phyloP scores from a whole-genome alignment of 2,888 invertebrate genomes.

The Ernsta delagoae region DNA sequence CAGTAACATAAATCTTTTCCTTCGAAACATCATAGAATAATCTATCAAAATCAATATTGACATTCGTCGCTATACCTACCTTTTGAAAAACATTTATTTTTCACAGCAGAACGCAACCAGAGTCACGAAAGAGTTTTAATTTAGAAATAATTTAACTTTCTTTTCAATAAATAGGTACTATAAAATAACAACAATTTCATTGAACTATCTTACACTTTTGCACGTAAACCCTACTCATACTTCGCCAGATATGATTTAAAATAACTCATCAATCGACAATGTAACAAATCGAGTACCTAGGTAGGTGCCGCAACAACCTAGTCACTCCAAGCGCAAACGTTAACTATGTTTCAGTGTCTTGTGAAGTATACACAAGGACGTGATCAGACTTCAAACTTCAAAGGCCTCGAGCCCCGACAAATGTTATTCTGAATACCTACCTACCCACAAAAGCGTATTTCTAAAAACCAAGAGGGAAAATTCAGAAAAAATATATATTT shows the following conservation, averaged over 20 bases:
- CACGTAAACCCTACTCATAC: too few species aligned
- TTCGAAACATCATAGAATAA: too few species aligned
- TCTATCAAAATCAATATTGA: too few species aligned
- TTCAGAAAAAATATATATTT: conserved; percentile 49
- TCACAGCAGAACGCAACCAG: too few species aligned
- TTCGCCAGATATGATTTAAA: neutral
- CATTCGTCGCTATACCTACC: too few species aligned
- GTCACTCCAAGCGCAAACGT: conserved; percentile 15
- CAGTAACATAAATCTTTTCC: too few species aligned
- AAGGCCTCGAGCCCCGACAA: conserved; percentile 26
- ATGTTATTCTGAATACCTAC: conserved; percentile 35
- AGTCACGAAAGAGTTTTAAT: too few species aligned
- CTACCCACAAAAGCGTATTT: conserved; percentile 47
- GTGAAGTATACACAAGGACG: conserved; percentile 30
- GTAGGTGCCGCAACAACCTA: conserved; percentile 1
- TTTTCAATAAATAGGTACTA: too few species aligned
- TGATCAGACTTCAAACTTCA: conserved; percentile 31
- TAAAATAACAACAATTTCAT: too few species aligned
- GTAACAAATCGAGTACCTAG: neutral
- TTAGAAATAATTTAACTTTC: too few species aligned
- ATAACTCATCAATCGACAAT: neutral
- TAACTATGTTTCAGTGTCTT: conserved; percentile 30
- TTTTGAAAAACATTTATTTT: too few species aligned
- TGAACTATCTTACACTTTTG: too few species aligned
- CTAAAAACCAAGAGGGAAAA: conserved; percentile 47